These are phyloP conservation scores for Harpagus bidentatus DNA, from an alignment of 2,113 vertebrate species.

Conservation along the genomic window DNA sequence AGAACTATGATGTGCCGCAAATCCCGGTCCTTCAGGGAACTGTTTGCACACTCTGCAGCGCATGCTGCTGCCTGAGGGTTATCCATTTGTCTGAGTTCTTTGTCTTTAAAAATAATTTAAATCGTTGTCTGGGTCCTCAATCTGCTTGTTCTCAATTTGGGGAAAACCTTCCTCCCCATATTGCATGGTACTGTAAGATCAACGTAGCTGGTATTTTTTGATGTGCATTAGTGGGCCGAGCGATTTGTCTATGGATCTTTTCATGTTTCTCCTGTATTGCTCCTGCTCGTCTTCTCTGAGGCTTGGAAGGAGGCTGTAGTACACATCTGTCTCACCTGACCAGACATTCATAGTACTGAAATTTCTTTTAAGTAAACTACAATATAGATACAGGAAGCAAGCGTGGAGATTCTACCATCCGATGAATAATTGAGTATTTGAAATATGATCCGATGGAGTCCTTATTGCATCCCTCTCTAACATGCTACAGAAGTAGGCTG, in stretches of 20 bases:
- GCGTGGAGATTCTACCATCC: neutral
- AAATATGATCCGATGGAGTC: neutral
- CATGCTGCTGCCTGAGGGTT: neutral
- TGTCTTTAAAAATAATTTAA: neutral
- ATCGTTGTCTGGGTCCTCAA: neutral
- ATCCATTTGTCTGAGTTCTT: neutral
- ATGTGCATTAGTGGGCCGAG: neutral
- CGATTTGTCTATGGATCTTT: neutral
- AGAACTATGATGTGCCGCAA: neutral
- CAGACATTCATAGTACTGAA: neutral
- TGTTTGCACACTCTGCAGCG: neutral
- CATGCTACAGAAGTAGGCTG: neutral
- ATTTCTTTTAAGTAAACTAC: neutral
- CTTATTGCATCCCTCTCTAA: neutral
- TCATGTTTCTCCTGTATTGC: neutral
- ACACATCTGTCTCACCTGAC: neutral
- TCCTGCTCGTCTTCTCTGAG: neutral
- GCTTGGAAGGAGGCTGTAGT: neutral
- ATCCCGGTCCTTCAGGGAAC: neutral
- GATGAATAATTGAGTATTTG: neutral
- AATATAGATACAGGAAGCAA: neutral
- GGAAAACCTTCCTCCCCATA: neutral
- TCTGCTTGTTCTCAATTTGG: neutral
- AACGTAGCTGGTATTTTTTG: neutral
- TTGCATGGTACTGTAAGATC: neutral